These are phyloP conservation scores for Hydrozoanthus gracilis DNA, from an alignment of 92 coral and sea anemone species.

Conservation along the genomic window DNA sequence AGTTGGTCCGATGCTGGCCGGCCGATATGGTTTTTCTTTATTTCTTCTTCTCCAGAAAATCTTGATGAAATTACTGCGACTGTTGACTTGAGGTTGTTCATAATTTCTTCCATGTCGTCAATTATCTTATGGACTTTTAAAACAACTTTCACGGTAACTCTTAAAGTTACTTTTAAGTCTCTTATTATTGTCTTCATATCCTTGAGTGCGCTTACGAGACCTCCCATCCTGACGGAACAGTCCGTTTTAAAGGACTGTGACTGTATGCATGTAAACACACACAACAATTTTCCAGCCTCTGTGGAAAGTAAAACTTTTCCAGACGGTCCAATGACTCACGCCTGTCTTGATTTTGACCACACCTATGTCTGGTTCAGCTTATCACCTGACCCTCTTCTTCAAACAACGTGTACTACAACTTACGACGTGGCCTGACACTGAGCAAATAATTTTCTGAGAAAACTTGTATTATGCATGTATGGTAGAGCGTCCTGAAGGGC, in stretches of 20 bases:
- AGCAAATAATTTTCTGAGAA: no score
- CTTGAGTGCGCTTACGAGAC: conserved; percentile 34
- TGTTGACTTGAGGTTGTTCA: conserved; percentile 42
- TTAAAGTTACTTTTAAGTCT: conserved; percentile 48
- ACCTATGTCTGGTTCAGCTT: no score
- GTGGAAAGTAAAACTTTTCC: no score
- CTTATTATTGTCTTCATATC: conserved; percentile 46
- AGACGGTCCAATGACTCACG: no score
- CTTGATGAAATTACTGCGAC: conserved; percentile 1
- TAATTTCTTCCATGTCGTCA: conserved; percentile 45
- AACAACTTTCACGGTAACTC: conserved; percentile 44
- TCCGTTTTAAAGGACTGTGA: background rate
- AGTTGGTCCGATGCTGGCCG: background rate
- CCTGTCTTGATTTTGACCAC: no score
- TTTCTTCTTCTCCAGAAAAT: conserved; percentile 13
- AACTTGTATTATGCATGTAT: no score
- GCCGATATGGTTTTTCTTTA: background rate
- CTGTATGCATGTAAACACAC: no score
- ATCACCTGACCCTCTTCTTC: no score
- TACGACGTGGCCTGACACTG: no score
- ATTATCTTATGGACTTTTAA: conserved; percentile 49
- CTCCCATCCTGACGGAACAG: conserved; percentile 37
- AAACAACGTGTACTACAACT: no score
- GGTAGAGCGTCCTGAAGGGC: no score
- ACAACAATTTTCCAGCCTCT: no score